A percentile compares a stretch with the other conserved stretches of the same genome.
Conservation (phyloP, 2,797 vertebrate genomes). For the Chiropotes sagulatus region DNA sequence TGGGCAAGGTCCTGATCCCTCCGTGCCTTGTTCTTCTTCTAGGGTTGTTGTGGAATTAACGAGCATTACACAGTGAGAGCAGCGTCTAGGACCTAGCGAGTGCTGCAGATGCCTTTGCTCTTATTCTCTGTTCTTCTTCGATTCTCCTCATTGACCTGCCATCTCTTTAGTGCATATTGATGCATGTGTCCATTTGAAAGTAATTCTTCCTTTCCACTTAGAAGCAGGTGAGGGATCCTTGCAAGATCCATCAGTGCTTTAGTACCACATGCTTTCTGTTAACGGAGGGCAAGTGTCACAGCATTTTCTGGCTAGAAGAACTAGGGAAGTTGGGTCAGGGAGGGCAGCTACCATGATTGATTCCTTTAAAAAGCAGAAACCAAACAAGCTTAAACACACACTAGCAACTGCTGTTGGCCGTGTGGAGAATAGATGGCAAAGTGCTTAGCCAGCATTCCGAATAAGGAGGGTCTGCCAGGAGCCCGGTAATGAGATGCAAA, state of each 20-base stretch:
- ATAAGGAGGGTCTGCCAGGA: constrained; percentile 69
- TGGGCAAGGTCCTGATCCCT: not conserved
- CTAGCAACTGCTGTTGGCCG: constrained; percentile 17
- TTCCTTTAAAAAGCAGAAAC: constrained; percentile 42
- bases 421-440: constrained; percentile 34
- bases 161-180: not conserved
- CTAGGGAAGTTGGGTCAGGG: constrained; percentile 36
- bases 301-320: constrained; percentile 41
- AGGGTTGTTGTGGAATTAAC: not conserved
- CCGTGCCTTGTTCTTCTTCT: not conserved
- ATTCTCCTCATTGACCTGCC: not conserved
- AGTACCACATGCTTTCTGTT: rapidly evolving
- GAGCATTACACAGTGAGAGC: not conserved
- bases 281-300: not conserved
- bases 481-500: constrained; percentile 78
- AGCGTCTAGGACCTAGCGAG: not conserved
- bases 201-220: not conserved
- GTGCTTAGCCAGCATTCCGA: constrained; percentile 37
- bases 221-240: not conserved
- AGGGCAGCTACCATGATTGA: constrained; percentile 41
- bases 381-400: not conserved
- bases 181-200: not conserved
- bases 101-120: not conserved
- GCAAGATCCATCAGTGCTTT: not conserved
- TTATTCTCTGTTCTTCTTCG: not conserved